These are phyloP conservation scores for Nymphicus hollandicus DNA, from an alignment of 2,113 vertebrate genomes.

Conservation along the genomic window DNA sequence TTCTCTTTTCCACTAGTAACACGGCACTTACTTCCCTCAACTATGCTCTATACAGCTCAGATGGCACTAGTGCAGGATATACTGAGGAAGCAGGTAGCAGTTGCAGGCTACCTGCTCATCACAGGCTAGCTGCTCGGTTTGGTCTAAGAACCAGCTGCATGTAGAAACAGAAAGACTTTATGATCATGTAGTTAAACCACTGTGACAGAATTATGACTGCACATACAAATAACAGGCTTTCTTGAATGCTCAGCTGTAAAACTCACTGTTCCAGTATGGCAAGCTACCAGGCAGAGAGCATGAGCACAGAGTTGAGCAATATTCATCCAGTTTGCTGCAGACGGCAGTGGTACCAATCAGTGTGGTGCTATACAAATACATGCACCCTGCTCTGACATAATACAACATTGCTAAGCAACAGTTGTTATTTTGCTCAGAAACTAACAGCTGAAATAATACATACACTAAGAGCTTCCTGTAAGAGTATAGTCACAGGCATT, in stretches of 20 bases:
- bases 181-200: background rate
- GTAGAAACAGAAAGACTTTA: background rate
- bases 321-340: background rate
- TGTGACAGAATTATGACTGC: background rate
- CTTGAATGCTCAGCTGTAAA: background rate
- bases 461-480: background rate
- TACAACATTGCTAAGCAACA: background rate
- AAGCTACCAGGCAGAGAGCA: background rate
- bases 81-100: background rate
- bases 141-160: background rate
- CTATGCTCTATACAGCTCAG: background rate
- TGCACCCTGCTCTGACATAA: background rate
- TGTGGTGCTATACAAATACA: background rate
- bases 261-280: background rate
- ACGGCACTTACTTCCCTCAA: background rate
- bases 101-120: background rate
- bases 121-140: background rate
- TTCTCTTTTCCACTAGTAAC: background rate
- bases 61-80: fast-evolving
- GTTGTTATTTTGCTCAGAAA: background rate
- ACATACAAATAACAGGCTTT: background rate
- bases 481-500: background rate
- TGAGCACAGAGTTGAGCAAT: background rate
- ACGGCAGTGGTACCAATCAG: background rate
- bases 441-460: background rate